Percentiles rank a stretch among this genome's conserved stretches.
Evolutionary conservation across 2,797 vertebrate species (phyloP).

Genomic region (Poeciliopsis paucimaculata): DNA sequence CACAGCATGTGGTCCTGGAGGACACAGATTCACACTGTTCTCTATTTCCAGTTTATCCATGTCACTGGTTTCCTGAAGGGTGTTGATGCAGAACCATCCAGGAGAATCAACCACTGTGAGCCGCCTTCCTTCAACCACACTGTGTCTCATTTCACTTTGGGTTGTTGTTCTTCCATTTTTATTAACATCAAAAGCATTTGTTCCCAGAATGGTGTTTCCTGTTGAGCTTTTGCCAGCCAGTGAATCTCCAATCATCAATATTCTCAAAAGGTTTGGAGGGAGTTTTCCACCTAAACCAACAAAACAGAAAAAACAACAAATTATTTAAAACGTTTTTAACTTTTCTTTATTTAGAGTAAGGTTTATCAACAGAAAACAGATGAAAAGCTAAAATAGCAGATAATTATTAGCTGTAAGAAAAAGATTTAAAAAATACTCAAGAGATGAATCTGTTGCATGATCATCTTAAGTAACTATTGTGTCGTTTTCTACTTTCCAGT

Average conservation of each 20-base stretch:
- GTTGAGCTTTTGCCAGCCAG: constrained; percentile 2
- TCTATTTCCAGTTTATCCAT: constrained; percentile 58
- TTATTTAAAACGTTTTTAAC: too few species aligned
- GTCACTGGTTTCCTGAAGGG: constrained; percentile 36
- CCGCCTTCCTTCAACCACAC: constrained; percentile 20
- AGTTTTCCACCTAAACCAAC: constrained; percentile 25
- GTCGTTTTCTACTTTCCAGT: too few species aligned
- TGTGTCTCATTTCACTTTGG: constrained; percentile 23
- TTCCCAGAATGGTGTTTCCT: constrained; percentile 35
- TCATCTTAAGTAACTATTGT: too few species aligned
- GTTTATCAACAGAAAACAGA: too few species aligned
- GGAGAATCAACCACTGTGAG: constrained; percentile 49
- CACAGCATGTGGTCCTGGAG: constrained; percentile 57
- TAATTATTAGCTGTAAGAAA: too few species aligned
- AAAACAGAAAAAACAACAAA: rapidly evolving
- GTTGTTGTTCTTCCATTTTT: constrained; percentile 19
- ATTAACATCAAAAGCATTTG: constrained; percentile 17
- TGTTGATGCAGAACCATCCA: constrained; percentile 39
- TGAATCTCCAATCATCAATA: constrained; percentile 41
- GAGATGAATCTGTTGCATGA: too few species aligned
- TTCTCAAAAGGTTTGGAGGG: constrained; percentile 30
- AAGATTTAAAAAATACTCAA: too few species aligned
- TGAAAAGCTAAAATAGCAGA: too few species aligned
- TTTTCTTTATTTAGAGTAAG: too few species aligned
- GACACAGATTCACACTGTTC: constrained; percentile 43